Percentiles rank a stretch among this genome's conserved stretches.
These are phyloP conservation scores for Drosophila repletoides DNA, from an alignment of 1,140 invertebrate genomes.

Conservation along the genomic window DNA sequence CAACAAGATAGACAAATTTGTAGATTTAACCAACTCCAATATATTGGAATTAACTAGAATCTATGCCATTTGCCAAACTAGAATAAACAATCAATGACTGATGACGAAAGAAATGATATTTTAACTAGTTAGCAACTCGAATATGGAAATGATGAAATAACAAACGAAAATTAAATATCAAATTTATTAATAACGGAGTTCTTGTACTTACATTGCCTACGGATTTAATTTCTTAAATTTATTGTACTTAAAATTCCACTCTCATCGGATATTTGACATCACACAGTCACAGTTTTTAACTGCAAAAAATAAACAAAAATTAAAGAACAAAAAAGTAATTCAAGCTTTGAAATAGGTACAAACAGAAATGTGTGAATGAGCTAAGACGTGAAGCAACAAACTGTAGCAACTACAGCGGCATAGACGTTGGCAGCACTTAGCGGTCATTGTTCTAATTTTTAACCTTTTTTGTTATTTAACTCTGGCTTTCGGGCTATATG, in stretches of 20 bases:
- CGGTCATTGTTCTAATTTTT: conserved; percentile 78
- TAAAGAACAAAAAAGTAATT: conserved; percentile 52
- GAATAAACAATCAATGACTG: conserved; percentile 28
- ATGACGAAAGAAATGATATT: conserved; percentile 12
- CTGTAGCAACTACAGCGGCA: not conserved
- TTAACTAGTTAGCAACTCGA: conserved; percentile 21
- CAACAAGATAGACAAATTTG: conserved; percentile 5
- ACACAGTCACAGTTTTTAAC: conserved; percentile 21
- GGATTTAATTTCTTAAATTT: no score
- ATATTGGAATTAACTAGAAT: no score
- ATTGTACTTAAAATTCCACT: not conserved
- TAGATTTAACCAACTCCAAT: not conserved
- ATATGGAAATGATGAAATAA: not conserved
- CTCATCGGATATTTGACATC: conserved; percentile 22
- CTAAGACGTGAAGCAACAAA: conserved; percentile 23
- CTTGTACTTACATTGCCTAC: no score
- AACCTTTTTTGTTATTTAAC: conserved; percentile 57
- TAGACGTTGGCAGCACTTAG: conserved; percentile 54
- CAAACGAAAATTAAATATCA: not conserved
- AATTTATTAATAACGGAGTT: not conserved
- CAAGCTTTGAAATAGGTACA: conserved; percentile 46
- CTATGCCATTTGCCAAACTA: no score
- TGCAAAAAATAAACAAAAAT: conserved; percentile 8
- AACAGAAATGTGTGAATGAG: conserved; percentile 70
- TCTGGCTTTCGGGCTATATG: conserved; percentile 11